Evolutionary conservation across 1,140 invertebrate genomes (phyloP), one percentile per base, ranked within the genome.

Genomic region (Drosophila mojavensis): DNA sequence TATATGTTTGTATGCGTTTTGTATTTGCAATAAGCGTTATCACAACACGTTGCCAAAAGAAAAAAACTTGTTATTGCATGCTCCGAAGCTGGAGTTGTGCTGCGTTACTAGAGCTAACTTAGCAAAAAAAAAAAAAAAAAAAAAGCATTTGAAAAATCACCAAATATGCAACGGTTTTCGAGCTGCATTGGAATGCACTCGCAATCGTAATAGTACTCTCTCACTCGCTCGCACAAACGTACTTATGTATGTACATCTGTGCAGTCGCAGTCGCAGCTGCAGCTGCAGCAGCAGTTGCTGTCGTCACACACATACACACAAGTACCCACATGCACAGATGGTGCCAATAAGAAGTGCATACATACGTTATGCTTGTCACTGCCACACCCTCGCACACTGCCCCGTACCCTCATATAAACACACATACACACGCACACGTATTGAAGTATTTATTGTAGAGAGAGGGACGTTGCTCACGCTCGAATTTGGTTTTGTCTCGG

Each of bases 371-470:
- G 79, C 82, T 81, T 86, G 75, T 78, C 67, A 67, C 75, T 73
- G 82, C 83, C 83, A 86, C 83, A 88, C 83, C 83, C 82, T 82
- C 79, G 64, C 83, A 69, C 30, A 15, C 20, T 56, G 47, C 68
- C 62, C 65, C 74, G 36, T 59, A 58, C 66, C 66, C 47, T 47
- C 53, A 41, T 7, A 45, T 15, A 45, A 15, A 10, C 43, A 45
- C 43, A 45, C 43, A 17, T 9, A 45, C 41, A 43, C 41, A 43
- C 3, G 10, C 43, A 45, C n/a, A 15, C 7, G 20, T 15, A 11
- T 10, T 30, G 13, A 54, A 10, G 33, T 26, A 59, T 50, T 15
- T 13, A 64, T 47, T 47, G 28, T 53, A 47, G 17, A 71, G 68
- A 51, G 68, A 63, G 67, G 41, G 30, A 58, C 61, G 67, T 6